These are phyloP conservation scores for Hypothenemus hampei DNA, from an alignment of 1,140 invertebrate genomes.

Conservation along the genomic window DNA sequence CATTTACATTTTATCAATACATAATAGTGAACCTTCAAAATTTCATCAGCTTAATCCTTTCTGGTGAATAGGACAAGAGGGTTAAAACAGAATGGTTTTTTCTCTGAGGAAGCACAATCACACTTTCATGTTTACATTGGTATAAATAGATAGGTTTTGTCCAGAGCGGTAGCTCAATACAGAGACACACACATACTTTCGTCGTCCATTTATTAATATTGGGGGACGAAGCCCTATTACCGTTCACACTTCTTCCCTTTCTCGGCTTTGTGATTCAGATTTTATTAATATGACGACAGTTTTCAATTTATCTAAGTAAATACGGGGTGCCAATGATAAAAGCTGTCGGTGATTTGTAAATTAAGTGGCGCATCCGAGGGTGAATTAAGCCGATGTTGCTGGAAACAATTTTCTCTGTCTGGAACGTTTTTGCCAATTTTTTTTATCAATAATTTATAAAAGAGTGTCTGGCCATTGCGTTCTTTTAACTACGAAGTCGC, in stretches of 20 bases:
- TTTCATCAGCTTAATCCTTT: no score
- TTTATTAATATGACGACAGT: constrained; percentile 29
- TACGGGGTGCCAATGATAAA: constrained; percentile 18
- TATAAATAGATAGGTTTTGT: constrained; percentile 28
- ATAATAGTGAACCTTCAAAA: no score
- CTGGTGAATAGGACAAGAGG: no score
- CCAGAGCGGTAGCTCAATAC: constrained; percentile 22
- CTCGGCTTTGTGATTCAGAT: constrained; percentile 24
- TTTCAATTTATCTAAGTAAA: constrained; percentile 29
- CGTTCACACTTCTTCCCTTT: constrained; percentile 25
- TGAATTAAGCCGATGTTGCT: background rate
- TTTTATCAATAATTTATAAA: constrained; percentile 18
- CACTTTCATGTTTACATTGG: constrained; percentile 26
- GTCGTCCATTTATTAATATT: constrained; percentile 29
- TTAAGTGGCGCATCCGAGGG: constrained; percentile 18
- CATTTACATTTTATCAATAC: no score
- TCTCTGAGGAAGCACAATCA: constrained; percentile 8
- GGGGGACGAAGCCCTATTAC: constrained; percentile 25
- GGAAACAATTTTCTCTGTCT: background rate
- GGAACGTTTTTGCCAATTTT: background rate
- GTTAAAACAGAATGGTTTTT: no score
- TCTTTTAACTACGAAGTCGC: no score
- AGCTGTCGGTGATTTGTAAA: constrained; percentile 23
- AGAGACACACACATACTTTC: no score
- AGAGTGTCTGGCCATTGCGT: constrained; percentile 4